phyloP scores from a whole-genome alignment of 2,888 invertebrate species.

The Euplexia lucipara region DNA sequence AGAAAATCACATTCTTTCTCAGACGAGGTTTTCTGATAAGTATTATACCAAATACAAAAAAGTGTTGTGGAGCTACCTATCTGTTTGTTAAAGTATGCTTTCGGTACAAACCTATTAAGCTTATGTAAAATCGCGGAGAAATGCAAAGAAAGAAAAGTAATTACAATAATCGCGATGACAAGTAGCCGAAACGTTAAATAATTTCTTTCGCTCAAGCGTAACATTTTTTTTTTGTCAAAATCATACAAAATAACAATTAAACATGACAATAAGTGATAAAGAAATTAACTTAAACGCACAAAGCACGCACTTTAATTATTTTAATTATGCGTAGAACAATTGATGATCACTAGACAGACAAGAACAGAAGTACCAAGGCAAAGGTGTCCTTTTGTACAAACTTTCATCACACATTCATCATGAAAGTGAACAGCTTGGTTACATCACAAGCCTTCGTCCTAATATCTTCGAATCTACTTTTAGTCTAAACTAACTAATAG shows the following conservation, averaged over 20 bases:
- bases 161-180: slow-evolving; percentile 28
- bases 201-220: slow-evolving; percentile 45
- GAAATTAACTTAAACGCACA: slow-evolving; percentile 60
- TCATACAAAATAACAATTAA: slow-evolving; percentile 42
- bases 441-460: no score
- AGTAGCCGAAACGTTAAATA: slow-evolving; percentile 54
- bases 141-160: background rate
- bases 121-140: slow-evolving; percentile 4
- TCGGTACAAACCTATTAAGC: no score
- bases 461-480: no score
- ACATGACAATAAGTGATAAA: slow-evolving; percentile 48
- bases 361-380: slow-evolving; percentile 16
- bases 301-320: slow-evolving; percentile 68
- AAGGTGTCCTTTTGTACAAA: no score
- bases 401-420: no score
- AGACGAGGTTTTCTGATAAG: no score
- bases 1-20: no score
- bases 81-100: no score
- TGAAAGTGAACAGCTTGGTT: no score
- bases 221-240: slow-evolving; percentile 35
- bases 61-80: no score
- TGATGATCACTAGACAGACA: slow-evolving; percentile 10
- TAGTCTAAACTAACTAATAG: no score
- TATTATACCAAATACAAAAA: no score
- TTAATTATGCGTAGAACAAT: slow-evolving; percentile 68